Conservation (phyloP, 2,113 vertebrate genomes). For the Urocitellus parryii region DNA sequence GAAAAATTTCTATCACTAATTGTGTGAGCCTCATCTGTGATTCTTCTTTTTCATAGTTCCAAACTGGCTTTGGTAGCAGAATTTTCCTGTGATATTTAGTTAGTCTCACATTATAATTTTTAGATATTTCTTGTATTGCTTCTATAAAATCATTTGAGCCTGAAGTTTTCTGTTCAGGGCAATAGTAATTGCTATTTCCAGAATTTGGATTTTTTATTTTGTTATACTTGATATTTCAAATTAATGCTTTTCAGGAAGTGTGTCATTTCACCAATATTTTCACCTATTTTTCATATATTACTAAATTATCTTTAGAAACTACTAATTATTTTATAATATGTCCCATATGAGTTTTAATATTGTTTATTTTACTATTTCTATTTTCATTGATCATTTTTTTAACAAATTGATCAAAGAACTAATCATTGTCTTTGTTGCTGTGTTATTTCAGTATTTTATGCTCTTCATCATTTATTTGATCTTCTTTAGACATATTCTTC, state of each 20-base stretch:
- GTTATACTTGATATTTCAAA: not conserved
- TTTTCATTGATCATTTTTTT: not conserved
- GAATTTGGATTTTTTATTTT: not conserved
- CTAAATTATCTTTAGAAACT: not conserved
- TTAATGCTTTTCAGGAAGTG: not conserved
- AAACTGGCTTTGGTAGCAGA: not conserved
- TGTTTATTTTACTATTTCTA: not conserved
- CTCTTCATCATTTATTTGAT: not conserved
- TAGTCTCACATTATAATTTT: not conserved
- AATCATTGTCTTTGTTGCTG: not conserved
- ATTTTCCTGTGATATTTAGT: not conserved
- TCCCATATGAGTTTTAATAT: not conserved
- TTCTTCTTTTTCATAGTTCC: not conserved
- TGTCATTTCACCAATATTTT: not conserved
- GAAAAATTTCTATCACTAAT: not conserved
- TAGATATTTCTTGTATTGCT: not conserved
- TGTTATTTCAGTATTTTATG: not conserved
- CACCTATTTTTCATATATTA: not conserved
- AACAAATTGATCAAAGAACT: not conserved
- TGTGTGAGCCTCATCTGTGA: not conserved
- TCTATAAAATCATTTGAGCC: not conserved
- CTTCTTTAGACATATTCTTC: not conserved
- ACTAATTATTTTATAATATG: not conserved
- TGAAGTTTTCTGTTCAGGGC: not conserved
- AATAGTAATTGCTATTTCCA: not conserved